Conservation (phyloP, 2,888 invertebrate species). For the Agrotis clavis region DNA sequence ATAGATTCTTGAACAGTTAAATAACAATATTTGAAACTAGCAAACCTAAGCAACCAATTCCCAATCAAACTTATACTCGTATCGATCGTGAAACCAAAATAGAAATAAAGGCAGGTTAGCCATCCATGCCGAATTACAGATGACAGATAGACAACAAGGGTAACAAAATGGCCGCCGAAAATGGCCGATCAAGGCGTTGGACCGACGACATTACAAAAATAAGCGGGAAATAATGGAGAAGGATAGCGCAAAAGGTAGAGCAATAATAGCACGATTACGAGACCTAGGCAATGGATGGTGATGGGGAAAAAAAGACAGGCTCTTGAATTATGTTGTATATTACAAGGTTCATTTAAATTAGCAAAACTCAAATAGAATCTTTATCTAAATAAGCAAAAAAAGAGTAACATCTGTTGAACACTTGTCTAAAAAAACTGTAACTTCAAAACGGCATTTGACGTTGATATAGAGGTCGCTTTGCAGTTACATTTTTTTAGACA, state of each 20-base stretch:
- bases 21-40: background rate
- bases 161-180: constrained; percentile 44
- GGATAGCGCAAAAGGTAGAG: background rate
- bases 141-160: constrained; percentile 10
- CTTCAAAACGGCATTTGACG: too few species aligned
- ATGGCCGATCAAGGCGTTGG: constrained; percentile 39
- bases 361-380: background rate
- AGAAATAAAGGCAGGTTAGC: background rate
- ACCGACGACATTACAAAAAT: constrained; percentile 37
- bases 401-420: too few species aligned
- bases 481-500: too few species aligned
- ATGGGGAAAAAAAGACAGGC: background rate
- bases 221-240: constrained; percentile 36
- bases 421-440: too few species aligned
- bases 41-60: background rate
- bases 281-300: constrained; percentile 1
- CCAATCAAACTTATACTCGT: background rate
- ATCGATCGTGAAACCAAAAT: constrained; percentile 12
- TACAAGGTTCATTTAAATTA: background rate
- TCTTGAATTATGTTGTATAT: background rate
- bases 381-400: background rate
- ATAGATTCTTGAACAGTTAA: too few species aligned
- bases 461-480: too few species aligned
- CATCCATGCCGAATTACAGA: constrained; percentile 17
- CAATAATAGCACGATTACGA: constrained; percentile 33